Evolutionary conservation across 37 sponge, comb jelly and placozoan species (phyloP), one percentile per base, ranked within the genome.

Genomic region (Aphrocallistes beatrix): DNA sequence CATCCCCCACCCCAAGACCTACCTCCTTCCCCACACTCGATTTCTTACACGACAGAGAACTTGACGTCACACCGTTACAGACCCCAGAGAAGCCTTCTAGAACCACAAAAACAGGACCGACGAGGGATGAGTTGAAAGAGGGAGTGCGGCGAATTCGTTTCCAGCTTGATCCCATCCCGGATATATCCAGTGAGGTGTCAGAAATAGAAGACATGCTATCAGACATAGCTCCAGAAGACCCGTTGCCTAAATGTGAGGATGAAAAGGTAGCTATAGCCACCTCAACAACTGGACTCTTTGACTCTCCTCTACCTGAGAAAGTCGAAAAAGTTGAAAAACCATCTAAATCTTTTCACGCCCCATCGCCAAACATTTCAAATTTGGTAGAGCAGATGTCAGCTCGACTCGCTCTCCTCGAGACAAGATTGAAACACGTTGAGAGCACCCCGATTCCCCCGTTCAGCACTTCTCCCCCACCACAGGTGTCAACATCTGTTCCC

Each of bases 311-410:
- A 19, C 75, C 75, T 25, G 75, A 60, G 34, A 19, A 21, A 25
- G 75, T 60, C 1, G n/a, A 32, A 3, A 21, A 60, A 19, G n/a
- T 25, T 6, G 45, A 42, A 13, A 60, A 60, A 13, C 75, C 10
- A 32, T 8, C 25, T 25, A 3, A 60, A 60, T n/a, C n/a, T n/a
- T n/a, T n/a, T n/a, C n/a, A n/a, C n/a, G n/a, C n/a, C n/a, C n/a
- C n/a, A n/a, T n/a, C n/a, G n/a, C n/a, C n/a, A 30, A 82, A 91
- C 38, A 82, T 93, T 19, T 81, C 87, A 16, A 38, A 84, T 19
- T 45, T 87, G 50, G 86, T 93, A 17, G 90, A 91, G 60, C 84
- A 81, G 30, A 86, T 93, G 87, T 88, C 90, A 32, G 93, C 91
- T 38, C 69, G 86, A 37, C 75, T 90, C 37, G 89, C 89, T 1